A percentile compares a stretch with the other conserved stretches of the same genome.
These are phyloP conservation scores for Cephalopachus bancanus DNA, from an alignment of 2,797 vertebrate species.

Conservation along the genomic window DNA sequence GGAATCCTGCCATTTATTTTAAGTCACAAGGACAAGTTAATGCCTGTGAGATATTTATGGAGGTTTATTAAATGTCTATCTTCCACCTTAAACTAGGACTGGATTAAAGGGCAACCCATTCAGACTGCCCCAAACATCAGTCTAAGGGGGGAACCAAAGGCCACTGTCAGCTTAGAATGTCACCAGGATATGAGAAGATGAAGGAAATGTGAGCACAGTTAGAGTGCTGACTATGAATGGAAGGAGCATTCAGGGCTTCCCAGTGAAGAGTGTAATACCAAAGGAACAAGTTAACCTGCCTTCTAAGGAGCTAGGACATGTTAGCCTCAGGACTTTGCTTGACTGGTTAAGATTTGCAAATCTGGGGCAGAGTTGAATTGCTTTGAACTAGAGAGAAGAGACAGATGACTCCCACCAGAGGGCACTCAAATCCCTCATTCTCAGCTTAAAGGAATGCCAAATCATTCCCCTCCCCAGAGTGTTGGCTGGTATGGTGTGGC, in stretches of 20 bases:
- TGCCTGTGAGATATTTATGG: conserved; percentile 1
- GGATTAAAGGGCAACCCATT: neutral
- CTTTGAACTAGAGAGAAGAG: neutral
- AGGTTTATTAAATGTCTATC: neutral
- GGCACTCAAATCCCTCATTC: neutral
- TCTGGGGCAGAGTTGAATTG: neutral
- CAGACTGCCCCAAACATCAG: neutral
- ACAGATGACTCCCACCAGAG: neutral
- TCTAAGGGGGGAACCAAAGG: neutral
- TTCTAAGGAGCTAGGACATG: neutral
- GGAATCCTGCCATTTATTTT: neutral
- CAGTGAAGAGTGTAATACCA: neutral
- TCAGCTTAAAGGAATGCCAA: neutral
- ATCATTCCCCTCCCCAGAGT: neutral
- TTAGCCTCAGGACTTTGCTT: neutral
- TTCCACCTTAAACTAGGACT: neutral
- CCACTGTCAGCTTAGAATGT: neutral
- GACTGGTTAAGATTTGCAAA: neutral
- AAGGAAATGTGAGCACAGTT: neutral
- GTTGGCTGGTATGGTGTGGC: neutral
- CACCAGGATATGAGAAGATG: neutral
- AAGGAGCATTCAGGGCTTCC: neutral
- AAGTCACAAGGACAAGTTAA: conserved; percentile 23
- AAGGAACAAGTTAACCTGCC: neutral
- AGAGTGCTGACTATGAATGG: neutral